Conservation (phyloP, 1,140 invertebrate species). For the Pogonognathellus flavescens region DNA sequence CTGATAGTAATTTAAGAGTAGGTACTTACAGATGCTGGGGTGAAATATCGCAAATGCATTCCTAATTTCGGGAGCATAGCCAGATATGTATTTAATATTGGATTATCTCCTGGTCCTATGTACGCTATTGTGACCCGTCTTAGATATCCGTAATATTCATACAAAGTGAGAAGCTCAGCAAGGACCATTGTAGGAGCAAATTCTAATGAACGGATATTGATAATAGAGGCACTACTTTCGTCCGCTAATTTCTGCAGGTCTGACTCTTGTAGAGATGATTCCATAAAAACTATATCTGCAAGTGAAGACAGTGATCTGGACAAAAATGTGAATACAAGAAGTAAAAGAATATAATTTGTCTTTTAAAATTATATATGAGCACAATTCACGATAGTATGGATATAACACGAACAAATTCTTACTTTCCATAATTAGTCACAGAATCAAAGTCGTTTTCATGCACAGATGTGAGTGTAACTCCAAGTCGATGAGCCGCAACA, state of each 20-base stretch:
- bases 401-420: background rate
- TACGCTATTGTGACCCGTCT: slow-evolving; percentile 50
- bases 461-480: background rate
- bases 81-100: slow-evolving; percentile 54
- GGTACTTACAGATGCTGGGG: slow-evolving; percentile 38
- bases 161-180: slow-evolving; percentile 57
- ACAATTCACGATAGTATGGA: too few relatives aligned
- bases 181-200: slow-evolving; percentile 42
- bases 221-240: slow-evolving; percentile 51
- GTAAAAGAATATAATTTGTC: too few relatives aligned
- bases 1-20: too few relatives aligned
- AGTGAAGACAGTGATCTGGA: slow-evolving; percentile 41
- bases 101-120: slow-evolving; percentile 50
- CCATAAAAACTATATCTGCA: slow-evolving; percentile 57
- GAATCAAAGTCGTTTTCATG: background rate
- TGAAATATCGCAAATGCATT: slow-evolving; percentile 55
- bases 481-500: background rate
- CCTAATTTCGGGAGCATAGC: slow-evolving; percentile 58
- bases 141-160: slow-evolving; percentile 61
- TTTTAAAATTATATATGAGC: too few relatives aligned
- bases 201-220: slow-evolving; percentile 38
- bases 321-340: background rate
- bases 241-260: slow-evolving; percentile 4
- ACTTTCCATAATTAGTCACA: background rate
- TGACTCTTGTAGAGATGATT: slow-evolving; percentile 6